Base-by-base conservation (phyloP, 1,140 invertebrate genomes). In the Tachypleus tridentatus region DNA sequence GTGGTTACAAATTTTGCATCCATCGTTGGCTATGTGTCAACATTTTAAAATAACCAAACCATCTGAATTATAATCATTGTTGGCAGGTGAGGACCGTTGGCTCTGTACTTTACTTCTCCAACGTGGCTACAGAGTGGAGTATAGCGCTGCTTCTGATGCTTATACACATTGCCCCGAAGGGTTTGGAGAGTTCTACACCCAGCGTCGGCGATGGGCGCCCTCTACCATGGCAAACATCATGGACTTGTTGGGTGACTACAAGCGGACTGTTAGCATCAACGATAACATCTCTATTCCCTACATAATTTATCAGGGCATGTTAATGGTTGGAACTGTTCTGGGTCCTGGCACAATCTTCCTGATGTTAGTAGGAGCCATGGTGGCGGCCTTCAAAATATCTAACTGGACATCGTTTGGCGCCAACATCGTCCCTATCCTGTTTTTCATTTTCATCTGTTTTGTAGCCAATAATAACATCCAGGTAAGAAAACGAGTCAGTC, bases 211-310 rank as follows among this genome's bases (percentile, higher is more conserved):
- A 67, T 98, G 94, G 94, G 93, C 94, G 48, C 94, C 93, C 4
- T 97, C 93, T 0, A 97, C 93, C 49, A 93, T 98, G 72, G 94
- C 94, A 49, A 98, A 97, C 74, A 97, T 97, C 75, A 89, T 97
- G 84, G 94, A 98, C 77, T 79, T 98, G 67, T 82, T 98, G 0
- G 84, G 85, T 72, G 64, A 70, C 50, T 92, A 88, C 63, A 94
- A 93, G 77, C 82, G 86, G 70, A 97, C 94, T 0, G 92, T 98
- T 49, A 87, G 91, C 76, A 89, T 97, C 61, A 99, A 98, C 73
- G 93, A 97, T 72, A 97, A 97, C 73, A 97, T 98, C 71, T 98
- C 95, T 1, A 80, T 91, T 66, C 87, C 91, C 3, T 98, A 98
- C 74, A 95, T 98, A 71, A 84, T 87, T 66, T 99, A 98, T 75